phyloP scores from a whole-genome alignment of 2,113 vertebrate species.

The Trichechus manatus region DNA sequence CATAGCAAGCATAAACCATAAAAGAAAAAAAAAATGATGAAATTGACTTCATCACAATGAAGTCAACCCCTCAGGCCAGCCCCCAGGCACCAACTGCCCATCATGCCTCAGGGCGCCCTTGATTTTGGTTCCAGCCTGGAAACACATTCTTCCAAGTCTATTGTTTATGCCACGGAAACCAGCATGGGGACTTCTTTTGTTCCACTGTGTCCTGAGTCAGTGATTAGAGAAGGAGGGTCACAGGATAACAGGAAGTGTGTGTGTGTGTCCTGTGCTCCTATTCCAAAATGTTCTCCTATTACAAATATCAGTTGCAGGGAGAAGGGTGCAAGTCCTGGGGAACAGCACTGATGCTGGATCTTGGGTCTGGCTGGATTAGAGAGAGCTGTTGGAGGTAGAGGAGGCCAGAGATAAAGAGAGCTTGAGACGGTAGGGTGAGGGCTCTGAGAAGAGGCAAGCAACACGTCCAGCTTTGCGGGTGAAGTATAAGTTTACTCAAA shows the following conservation, averaged over 20 bases:
- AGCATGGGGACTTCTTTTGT: neutral
- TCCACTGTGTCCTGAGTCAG: conserved; percentile 20
- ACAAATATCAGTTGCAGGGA: neutral
- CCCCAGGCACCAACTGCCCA: neutral
- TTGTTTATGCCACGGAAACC: neutral
- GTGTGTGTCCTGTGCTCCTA: neutral
- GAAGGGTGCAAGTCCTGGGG: neutral
- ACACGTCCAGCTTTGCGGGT: neutral
- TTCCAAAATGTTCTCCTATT: neutral
- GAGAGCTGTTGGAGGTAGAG: neutral
- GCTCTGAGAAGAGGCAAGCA: neutral
- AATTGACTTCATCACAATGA: neutral
- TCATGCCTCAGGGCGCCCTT: neutral
- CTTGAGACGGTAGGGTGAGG: too few relatives aligned
- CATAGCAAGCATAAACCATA: neutral
- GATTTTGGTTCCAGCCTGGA: neutral
- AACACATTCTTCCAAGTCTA: neutral
- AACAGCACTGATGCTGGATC: neutral
- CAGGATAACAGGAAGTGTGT: conserved; percentile 37
- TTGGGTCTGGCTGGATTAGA: neutral
- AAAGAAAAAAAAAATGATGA: neutral
- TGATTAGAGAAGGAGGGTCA: neutral
- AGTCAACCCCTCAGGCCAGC: neutral
- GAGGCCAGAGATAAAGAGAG: neutral
- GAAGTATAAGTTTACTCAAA: neutral